Conservation (phyloP, 2,888 invertebrate genomes). For the Cerastis rubricosa region DNA sequence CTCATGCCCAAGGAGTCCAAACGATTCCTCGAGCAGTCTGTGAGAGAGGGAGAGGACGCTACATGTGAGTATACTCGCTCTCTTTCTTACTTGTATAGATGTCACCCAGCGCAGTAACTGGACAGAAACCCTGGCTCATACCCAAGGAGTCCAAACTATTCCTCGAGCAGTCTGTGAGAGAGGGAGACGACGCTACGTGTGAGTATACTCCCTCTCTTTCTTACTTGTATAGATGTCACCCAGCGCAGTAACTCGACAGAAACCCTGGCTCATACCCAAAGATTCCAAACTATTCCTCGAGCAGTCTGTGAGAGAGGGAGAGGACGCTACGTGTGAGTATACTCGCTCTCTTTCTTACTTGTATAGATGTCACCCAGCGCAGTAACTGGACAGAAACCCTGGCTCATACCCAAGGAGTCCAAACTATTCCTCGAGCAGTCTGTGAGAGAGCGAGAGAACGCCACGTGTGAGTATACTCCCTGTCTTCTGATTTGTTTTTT, state of each 20-base stretch:
- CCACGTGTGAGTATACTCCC: slow-evolving; percentile 91
- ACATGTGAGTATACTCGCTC: slow-evolving; percentile 89
- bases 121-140: slow-evolving; percentile 92
- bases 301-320: slow-evolving; percentile 97
- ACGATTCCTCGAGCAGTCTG: slow-evolving; percentile 98
- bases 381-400: slow-evolving; percentile 84
- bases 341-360: not conserved
- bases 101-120: slow-evolving; percentile 45
- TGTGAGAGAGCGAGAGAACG: slow-evolving; percentile 96
- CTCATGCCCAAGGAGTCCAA: slow-evolving; percentile 98
- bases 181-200: slow-evolving; percentile 96
- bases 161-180: slow-evolving; percentile 97
- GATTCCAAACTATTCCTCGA: slow-evolving; percentile 98
- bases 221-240: slow-evolving; percentile 50
- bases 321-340: slow-evolving; percentile 93
- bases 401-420: slow-evolving; percentile 97
- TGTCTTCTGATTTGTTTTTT: not conserved
- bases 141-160: slow-evolving; percentile 99
- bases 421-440: slow-evolving; percentile 98
- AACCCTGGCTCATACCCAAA: slow-evolving; percentile 95
- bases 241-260: slow-evolving; percentile 72
- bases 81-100: slow-evolving; percentile 66
- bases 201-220: slow-evolving; percentile 66
- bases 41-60: slow-evolving; percentile 96
- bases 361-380: slow-evolving; percentile 50